These are phyloP conservation scores for Alexandromys fortis DNA, from an alignment of 2,113 vertebrate species.

Conservation along the genomic window DNA sequence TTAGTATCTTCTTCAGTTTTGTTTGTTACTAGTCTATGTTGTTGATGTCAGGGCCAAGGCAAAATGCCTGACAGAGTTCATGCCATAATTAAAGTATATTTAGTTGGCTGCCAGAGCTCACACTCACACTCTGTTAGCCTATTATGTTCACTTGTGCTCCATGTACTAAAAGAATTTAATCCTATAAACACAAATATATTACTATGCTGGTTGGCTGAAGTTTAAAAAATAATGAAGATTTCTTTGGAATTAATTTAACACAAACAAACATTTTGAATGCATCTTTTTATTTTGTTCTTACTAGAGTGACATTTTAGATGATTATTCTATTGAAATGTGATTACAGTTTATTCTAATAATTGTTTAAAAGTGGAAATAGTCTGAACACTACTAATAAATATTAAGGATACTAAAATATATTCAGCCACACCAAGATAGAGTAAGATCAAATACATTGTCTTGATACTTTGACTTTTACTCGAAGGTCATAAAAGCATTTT, in stretches of 20 bases:
- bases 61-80: neutral
- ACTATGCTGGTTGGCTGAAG: neutral
- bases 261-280: neutral
- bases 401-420: neutral
- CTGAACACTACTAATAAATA: neutral
- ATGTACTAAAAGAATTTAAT: too few species aligned
- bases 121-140: neutral
- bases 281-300: neutral
- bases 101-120: neutral
- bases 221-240: neutral
- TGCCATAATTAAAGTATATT: neutral
- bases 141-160: neutral
- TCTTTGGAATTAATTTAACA: neutral
- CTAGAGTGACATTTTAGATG: neutral
- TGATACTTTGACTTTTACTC: neutral
- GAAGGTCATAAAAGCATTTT: neutral
- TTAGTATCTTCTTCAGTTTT: neutral
- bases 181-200: too few species aligned
- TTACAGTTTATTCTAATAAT: neutral
- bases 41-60: neutral
- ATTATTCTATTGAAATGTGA: neutral
- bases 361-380: neutral
- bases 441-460: neutral
- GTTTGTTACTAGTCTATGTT: neutral
- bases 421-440: neutral